phyloP scores from a whole-genome alignment of 1,140 invertebrate genomes.

The Ptiloglossa arizonensis region DNA sequence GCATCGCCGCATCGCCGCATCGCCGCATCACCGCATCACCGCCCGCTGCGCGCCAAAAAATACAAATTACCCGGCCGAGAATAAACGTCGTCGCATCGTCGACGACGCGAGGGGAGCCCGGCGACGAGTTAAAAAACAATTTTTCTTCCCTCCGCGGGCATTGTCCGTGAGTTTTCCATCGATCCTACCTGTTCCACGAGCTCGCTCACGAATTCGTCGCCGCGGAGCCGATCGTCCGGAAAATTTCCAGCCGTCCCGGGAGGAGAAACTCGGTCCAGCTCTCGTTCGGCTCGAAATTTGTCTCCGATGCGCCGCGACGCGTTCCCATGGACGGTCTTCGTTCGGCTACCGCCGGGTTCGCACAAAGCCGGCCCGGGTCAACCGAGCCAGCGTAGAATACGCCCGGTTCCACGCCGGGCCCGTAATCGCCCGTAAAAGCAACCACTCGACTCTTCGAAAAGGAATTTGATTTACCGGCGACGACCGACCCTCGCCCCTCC shows the following conservation, averaged over 20 bases:
- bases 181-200: constrained; percentile 57
- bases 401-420: too few relatives aligned
- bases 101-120: constrained; percentile 23
- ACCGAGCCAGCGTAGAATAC: too few relatives aligned
- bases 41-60: constrained; percentile 59
- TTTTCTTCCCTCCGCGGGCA: constrained; percentile 63
- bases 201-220: neutral
- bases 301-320: too few relatives aligned
- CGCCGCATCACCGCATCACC: too few relatives aligned
- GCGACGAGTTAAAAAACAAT: constrained; percentile 74
- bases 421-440: constrained; percentile 62
- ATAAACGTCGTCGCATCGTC: constrained; percentile 64
- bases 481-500: neutral
- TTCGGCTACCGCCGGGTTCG: constrained; percentile 1
- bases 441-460: constrained; percentile 51
- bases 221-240: constrained; percentile 70
- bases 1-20: too few relatives aligned
- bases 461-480: constrained; percentile 42
- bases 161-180: constrained; percentile 56
- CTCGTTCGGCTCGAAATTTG: constrained; percentile 6
- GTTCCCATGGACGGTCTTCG: constrained; percentile 37
- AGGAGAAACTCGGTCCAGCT: constrained; percentile 74
- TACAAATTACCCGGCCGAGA: constrained; percentile 70
- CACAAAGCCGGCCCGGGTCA: constrained; percentile 34
- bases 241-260: constrained; percentile 70